Evolutionary conservation across 2,888 invertebrate species (phyloP), one percentile per base, ranked within the genome.

Genomic region (Coelogynopora nodosa): DNA sequence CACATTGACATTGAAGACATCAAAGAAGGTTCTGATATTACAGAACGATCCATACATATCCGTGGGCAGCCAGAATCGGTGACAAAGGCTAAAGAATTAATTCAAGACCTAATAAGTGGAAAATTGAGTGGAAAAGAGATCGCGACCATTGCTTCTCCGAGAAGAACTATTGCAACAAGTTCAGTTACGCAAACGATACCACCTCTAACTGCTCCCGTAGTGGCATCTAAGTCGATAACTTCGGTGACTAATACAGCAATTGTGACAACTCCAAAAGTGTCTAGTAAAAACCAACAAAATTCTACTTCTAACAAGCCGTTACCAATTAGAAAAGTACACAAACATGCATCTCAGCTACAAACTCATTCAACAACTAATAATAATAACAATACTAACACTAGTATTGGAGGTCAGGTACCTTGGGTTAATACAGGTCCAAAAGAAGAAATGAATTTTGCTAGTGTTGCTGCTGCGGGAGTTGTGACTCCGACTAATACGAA

Each of bases 1-100:
- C 96, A 97, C 91, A 98, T 99, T 91, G 97, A 98, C 93, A 97
- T 98, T 30, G 98, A 98, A 92, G 98, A 86, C 26, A 82, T 82
- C 28, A 80, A 74, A 23, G 80, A 82, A 80, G 86, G 80, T 81
- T 31, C 31, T 26, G 86, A 82, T n/a, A 74, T 74, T 74, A 74
- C 74, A 74, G 86, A 86, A 86, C 10, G 86, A 84, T 67, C 85
- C 67, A 80, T 87, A 0, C 87, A 87, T 74, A 67, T 87, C 0
- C 67, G 86, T 10, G 87, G 87, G 5, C 67, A 86, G 26, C 31
- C 86, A 27, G 87, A 87, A 0, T 86, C 87, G 30, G 87, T 87
- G 0, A 23, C 67, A 86, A 89, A 89, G n/a, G 95, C 96, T 0
- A 96, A 97, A 93, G 90, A 91, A 31, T 96, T 96, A 93, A 96